These are phyloP conservation scores for Ectropis grisescens DNA, from an alignment of 1,140 invertebrate species.

Conservation along the genomic window DNA sequence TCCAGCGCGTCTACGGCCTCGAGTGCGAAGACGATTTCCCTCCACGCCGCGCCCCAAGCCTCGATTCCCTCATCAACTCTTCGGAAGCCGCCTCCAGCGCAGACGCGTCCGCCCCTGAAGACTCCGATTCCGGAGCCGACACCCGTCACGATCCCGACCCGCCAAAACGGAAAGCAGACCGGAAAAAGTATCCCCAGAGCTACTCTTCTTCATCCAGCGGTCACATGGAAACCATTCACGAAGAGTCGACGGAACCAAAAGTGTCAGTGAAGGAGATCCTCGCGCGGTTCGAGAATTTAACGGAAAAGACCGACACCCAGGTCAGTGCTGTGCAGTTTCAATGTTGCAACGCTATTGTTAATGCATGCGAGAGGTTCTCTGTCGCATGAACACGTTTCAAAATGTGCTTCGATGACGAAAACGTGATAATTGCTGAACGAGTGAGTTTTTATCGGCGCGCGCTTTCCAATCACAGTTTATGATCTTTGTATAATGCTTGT, in stretches of 20 bases:
- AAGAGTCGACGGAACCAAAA: conserved; percentile 81
- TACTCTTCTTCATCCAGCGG: conserved; percentile 72
- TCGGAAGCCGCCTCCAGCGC: conserved; percentile 70
- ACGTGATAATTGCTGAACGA: conserved; percentile 1
- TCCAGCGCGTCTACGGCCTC: conserved; percentile 63
- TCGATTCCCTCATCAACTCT: conserved; percentile 77
- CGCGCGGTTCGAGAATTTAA: conserved; percentile 83
- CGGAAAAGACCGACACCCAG: conserved; percentile 55
- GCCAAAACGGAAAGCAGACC: conserved; percentile 21
- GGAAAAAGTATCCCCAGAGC: conserved; percentile 60
- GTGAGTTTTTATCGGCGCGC: not conserved
- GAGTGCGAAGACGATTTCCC: conserved; percentile 55
- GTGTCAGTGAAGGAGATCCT: conserved; percentile 85
- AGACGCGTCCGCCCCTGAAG: conserved; percentile 64
- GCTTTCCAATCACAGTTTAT: conserved; percentile 21
- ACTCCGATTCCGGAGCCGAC: conserved; percentile 71
- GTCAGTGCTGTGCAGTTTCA: conserved; percentile 19
- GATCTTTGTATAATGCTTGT: conserved; percentile 12
- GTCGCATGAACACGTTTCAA: not conserved
- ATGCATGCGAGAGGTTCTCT: no score
- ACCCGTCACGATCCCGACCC: conserved; percentile 46
- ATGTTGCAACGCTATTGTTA: not conserved
- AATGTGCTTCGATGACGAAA: not conserved
- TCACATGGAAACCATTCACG: conserved; percentile 85
- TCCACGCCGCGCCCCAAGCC: conserved; percentile 68